Evolutionary conservation across 2,113 vertebrate species (phyloP).

Genomic region (Microcebus jonahi): DNA sequence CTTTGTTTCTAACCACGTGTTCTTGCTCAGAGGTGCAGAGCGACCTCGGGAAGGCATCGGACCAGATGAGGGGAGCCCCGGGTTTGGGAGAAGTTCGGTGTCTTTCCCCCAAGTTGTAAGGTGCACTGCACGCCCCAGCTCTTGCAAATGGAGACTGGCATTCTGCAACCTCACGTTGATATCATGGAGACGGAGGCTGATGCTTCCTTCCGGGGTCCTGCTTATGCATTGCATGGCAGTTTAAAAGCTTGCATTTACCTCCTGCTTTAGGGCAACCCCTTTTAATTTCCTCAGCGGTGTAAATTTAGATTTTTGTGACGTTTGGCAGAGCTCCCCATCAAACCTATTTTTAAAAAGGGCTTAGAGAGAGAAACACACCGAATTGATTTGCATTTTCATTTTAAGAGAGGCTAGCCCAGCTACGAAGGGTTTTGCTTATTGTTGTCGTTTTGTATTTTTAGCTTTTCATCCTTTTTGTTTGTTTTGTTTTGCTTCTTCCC

Average conservation of each 20-base stretch:
- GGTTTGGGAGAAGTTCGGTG: too few species aligned
- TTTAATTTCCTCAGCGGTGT: background rate
- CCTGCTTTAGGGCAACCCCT: rapidly evolving
- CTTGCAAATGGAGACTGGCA: too few species aligned
- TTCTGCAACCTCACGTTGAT: rapidly evolving
- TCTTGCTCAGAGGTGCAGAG: rapidly evolving
- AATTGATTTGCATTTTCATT: background rate
- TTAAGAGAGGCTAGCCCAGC: background rate
- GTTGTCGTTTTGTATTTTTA: background rate
- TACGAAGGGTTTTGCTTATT: background rate
- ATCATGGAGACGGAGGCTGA: rapidly evolving
- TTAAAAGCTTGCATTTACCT: background rate
- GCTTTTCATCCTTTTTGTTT: background rate
- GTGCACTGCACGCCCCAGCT: rapidly evolving
- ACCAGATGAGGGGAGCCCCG: rapidly evolving
- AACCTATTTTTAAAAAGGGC: background rate
- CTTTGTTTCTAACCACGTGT: rapidly evolving
- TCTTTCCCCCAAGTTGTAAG: rapidly evolving
- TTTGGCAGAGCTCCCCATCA: background rate
- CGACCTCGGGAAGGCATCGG: rapidly evolving
- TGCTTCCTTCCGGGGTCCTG: rapidly evolving
- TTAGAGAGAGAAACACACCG: rapidly evolving
- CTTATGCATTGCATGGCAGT: background rate
- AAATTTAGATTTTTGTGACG: background rate
- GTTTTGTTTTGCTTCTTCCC: rapidly evolving